Base-by-base conservation (phyloP, 1,140 invertebrate species). In the Drosophila mauritiana region DNA sequence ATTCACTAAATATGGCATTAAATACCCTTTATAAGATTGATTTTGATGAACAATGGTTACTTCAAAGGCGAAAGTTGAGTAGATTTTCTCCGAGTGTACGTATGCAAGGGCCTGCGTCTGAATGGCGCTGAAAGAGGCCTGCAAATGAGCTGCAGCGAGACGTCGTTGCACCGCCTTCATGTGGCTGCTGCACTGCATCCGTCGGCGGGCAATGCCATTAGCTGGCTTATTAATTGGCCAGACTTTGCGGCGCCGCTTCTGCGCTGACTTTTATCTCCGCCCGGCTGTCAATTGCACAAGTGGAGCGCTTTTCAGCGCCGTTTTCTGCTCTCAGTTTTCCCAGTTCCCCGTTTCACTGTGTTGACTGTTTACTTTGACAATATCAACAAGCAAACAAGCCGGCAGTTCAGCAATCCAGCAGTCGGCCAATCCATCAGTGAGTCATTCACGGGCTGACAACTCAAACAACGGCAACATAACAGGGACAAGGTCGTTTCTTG, bases 381-480 rank as follows among this genome's bases (percentile, higher is more conserved):
- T 39, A 72, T 56, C 83, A 85, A 85, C 74, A 86, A 56, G 64
- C 62, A 69, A 62, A 48, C 57, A 68, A 51, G 27, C 15, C 13
- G 27, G 2, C 36, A 13, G 13, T 11, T 13, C 13, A 11, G 11
- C 61, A 39, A 54, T 5, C 20, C 40, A 31, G 31, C 73, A 78
- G 46, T 42, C 65, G 42, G 31, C 49, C 37, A 43, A 45, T 78
- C 82, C 85, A 88, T 82, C 83, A 88, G 77, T 85, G 63, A 73
- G 78, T 81, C 81, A 81, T 85, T 85, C 81, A 81, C 61, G 63
- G 69, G 70, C 79, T 88, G 83, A 83, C 83, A 88, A 82, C 57
- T 72, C 79, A 88, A 88, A 88, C 83, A 70, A 88, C 83, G 70
- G 51, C 59, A 64, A 68, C 67, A 65, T 57, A 61, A 70, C 75